phyloP scores from a whole-genome alignment of 2,113 vertebrate genomes.

The Dromiciops gliroides region DNA sequence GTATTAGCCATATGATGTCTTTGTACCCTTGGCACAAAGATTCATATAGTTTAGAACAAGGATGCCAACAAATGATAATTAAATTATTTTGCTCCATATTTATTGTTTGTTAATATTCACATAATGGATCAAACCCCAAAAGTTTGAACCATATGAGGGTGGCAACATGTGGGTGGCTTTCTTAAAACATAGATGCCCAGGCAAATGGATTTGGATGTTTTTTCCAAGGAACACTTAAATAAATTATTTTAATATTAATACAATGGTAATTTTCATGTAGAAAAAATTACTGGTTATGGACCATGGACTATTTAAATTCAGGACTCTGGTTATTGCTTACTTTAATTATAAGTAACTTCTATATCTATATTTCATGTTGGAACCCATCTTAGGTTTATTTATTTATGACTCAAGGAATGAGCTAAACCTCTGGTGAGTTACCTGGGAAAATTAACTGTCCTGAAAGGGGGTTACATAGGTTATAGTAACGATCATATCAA shows the following conservation, averaged over 20 bases:
- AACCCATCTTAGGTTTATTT: slow-evolving; percentile 27
- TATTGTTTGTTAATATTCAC: background rate
- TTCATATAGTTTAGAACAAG: background rate
- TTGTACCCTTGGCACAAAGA: slow-evolving; percentile 14
- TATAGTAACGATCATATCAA: background rate
- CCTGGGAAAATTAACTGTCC: slow-evolving; percentile 42
- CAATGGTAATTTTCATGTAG: slow-evolving; percentile 37
- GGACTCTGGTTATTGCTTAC: background rate
- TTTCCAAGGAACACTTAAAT: slow-evolving; percentile 15
- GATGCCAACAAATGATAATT: slow-evolving; percentile 8
- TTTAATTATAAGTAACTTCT: slow-evolving; percentile 51
- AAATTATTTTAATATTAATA: slow-evolving; percentile 22
- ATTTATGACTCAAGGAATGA: slow-evolving; percentile 57
- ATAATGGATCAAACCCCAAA: background rate
- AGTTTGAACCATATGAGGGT: background rate
- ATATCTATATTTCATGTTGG: background rate
- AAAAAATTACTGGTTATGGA: slow-evolving; percentile 45
- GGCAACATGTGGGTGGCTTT: background rate
- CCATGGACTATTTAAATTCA: slow-evolving; percentile 21
- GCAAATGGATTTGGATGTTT: slow-evolving; percentile 10
- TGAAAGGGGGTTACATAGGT: slow-evolving; percentile 41
- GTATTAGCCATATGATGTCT: background rate
- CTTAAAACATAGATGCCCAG: background rate
- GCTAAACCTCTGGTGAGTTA: slow-evolving; percentile 63
- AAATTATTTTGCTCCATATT: slow-evolving; percentile 29